Base-by-base conservation (phyloP, 2,888 invertebrate genomes). In the Abrostola triplasia region DNA sequence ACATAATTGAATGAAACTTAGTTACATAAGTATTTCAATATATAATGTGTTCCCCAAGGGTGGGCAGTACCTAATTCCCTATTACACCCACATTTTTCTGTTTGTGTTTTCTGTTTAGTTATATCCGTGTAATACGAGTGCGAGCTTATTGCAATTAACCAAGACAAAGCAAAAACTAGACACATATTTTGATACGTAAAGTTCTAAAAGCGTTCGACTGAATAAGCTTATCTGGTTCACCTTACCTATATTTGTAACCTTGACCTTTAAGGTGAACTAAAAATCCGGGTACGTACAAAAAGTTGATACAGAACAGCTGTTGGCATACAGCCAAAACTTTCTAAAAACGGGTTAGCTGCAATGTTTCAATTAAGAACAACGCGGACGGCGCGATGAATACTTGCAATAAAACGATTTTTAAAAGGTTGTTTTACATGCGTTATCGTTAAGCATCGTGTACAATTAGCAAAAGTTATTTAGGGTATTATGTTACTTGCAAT, bases 291-390 rank as follows among this genome's bases (percentile, higher is more conserved):
- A 82, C 78, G 81, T 77, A 78, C 70, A 80, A 76, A 72, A 73
- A 75, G 62, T 81, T 86, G 82, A 88, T 87, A 84, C 85, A 83
- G 75, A 84, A 80, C 89, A 88, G 84, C 80, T 85, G 86, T 88
- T 93, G 93, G 93, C 91, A 64, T 73, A 62, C 76, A 71, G 85
- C 92, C 93, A 93, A 89, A 87, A 88, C 89, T 90, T 91, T 91
- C 89, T 89, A 90, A 91, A 90, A 90, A 89, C 87, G 80, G 85
- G 84, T 86, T 86, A 88, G 82, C 84, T 90, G 89, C 88, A 90
- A 86, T 82, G 84, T 85, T 87, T 91, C 88, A 89, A 91, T 91
- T 89, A 89, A 85, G 82, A 81, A 12, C 47, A 41, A 74, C 58
- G 40, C 75, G 12, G 42, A 44, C 55, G 58, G 64, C 11, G 60